Evolutionary conservation across 2,113 vertebrate genomes (phyloP), one percentile per base, ranked within the genome.

Genomic region (Ceuthmochares aereus): DNA sequence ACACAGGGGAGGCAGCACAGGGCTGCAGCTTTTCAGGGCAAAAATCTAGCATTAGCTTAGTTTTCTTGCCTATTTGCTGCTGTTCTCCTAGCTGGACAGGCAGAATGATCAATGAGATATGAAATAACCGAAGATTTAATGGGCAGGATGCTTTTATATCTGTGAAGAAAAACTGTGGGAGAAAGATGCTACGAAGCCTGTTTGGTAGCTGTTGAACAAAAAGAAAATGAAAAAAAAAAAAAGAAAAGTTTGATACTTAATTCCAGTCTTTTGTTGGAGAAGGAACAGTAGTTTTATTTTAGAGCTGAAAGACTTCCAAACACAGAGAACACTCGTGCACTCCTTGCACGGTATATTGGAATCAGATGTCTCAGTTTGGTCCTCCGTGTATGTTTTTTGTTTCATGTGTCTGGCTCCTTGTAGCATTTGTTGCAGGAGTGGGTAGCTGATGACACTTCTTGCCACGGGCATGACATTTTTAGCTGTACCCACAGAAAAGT

Each of bases 281-380:
- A 34, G 6, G 25, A 95, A 68, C 84, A 89, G 84, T 75, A 92
- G 88, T 92, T 97, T 91, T 84, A 79, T 95, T 91, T 97, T 75
- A 74, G 86, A 81, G 67, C 85, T 89, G 73, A 96, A 90, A 82
- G 90, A 14, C 51, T 76, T 90, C 94, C 72, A 83, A 93, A 78
- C 67, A 83, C 84, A 91, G 67, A 88, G 69, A 86, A 51, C 17
- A 40, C 47, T 76, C 47, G 1, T 87, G 59, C 12, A 3, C 58
- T 91, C 36, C n/a, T 94, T 86, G 75, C 74, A 60, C 2, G 11
- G 23, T 87, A 43, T 79, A 95, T 66, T 95, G 74, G 70, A 96
- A 91, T 96, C 87, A 87, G 87, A 82, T 83, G 79, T 89, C 83
- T 92, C 13, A 6, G 23, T 67, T 74, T 77, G 56, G 59, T 75